A percentile compares a stretch with the other conserved stretches of the same genome.
Conservation (phyloP, 1,140 invertebrate species). For the Microplitis demolitor region DNA sequence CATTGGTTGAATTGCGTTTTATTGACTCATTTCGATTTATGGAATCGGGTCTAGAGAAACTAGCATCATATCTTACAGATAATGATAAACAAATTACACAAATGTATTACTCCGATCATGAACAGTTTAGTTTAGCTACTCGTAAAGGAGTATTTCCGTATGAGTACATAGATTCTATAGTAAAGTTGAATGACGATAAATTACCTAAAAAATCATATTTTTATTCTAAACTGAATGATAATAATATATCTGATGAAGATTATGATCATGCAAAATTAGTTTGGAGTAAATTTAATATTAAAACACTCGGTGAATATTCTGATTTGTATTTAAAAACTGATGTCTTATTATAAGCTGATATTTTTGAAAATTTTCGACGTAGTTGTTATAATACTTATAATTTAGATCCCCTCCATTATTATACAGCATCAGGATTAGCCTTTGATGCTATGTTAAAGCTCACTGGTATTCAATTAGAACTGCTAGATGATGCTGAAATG, state of each 20-base stretch:
- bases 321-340: conserved; percentile 47
- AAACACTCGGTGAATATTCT: conserved; percentile 51
- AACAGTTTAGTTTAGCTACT: conserved; percentile 26
- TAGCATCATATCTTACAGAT: conserved; percentile 32
- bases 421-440: conserved; percentile 22
- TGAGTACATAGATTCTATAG: conserved; percentile 40
- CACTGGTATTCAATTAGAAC: not conserved
- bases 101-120: conserved; percentile 7
- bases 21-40: conserved; percentile 40
- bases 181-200: conserved; percentile 40
- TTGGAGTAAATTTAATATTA: conserved; percentile 50
- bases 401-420: conserved; percentile 50
- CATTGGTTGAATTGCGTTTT: conserved; percentile 33
- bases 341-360: conserved; percentile 41
- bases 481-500: not conserved
- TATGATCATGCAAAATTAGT: conserved; percentile 50
- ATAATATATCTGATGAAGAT: conserved; percentile 40
- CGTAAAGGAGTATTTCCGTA: conserved; percentile 39
- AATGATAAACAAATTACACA: conserved; percentile 24
- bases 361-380: conserved; percentile 60
- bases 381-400: conserved; percentile 35
- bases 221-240: conserved; percentile 43
- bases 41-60: conserved; percentile 29
- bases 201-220: conserved; percentile 45
- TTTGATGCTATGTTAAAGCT: not conserved